phyloP scores from a whole-genome alignment of 1,140 invertebrate species.

The Schlechtendalia chinensis region DNA sequence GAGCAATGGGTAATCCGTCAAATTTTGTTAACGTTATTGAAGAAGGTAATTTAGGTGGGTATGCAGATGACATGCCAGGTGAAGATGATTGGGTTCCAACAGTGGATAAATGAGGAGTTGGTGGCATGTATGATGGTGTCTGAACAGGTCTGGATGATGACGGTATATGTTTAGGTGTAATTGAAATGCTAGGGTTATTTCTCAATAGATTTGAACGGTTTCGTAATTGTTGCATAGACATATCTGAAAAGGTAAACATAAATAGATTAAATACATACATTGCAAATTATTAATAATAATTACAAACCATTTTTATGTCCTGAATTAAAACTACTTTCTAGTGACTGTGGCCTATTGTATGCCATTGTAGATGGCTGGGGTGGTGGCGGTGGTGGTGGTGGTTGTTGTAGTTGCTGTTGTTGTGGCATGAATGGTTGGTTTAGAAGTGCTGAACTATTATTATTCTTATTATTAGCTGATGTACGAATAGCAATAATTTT shows the following conservation, averaged over 20 bases:
- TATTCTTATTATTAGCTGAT: slow-evolving; percentile 55
- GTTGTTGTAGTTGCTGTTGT: neutral
- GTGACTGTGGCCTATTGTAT: slow-evolving; percentile 6
- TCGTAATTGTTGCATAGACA: slow-evolving; percentile 30
- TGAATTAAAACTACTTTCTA: slow-evolving; percentile 31
- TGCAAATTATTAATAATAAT: neutral
- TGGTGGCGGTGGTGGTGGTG: too few relatives aligned
- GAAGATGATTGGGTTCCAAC: neutral
- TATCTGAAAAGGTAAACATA: neutral
- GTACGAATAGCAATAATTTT: slow-evolving; percentile 93
- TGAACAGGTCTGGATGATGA: slow-evolving; percentile 9
- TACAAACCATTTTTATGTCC: slow-evolving; percentile 10
- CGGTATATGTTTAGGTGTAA: slow-evolving; percentile 33
- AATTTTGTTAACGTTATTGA: slow-evolving; percentile 43
- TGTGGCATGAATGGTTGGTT: slow-evolving; percentile 3
- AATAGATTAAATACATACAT: neutral
- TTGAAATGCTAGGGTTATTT: slow-evolving; percentile 48
- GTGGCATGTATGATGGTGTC: neutral
- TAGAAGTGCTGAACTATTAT: neutral
- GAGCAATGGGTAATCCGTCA: neutral
- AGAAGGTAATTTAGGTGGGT: slow-evolving; percentile 39
- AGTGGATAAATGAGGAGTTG: neutral
- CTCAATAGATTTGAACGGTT: slow-evolving; percentile 41
- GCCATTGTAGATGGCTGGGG: neutral
- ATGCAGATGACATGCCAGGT: neutral